These are phyloP conservation scores for Cephonodes hylas DNA, from an alignment of 2,888 invertebrate genomes.

Conservation along the genomic window DNA sequence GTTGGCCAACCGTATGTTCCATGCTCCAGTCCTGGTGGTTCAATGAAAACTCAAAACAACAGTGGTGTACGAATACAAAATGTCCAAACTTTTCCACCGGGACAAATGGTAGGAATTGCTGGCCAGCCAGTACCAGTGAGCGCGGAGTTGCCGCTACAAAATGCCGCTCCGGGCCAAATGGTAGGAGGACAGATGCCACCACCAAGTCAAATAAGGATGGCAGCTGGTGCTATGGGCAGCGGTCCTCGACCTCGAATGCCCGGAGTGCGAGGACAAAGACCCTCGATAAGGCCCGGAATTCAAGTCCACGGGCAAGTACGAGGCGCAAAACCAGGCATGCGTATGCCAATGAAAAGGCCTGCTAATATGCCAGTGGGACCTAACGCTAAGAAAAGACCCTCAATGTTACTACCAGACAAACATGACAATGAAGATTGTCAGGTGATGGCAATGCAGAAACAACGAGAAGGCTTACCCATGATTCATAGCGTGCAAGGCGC, in stretches of 20 bases:
- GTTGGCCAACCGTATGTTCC: constrained; percentile 47
- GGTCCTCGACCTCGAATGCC: constrained; percentile 64
- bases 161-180: constrained; percentile 42
- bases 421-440: constrained; percentile 89
- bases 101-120: constrained; percentile 44
- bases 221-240: constrained; percentile 53
- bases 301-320: constrained; percentile 70
- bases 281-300: constrained; percentile 63
- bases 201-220: constrained; percentile 65
- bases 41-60: constrained; percentile 53
- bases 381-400: constrained; percentile 77
- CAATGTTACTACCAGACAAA: constrained; percentile 84
- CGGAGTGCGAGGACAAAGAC: constrained; percentile 53
- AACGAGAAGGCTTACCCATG: constrained; percentile 86
- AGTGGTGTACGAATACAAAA: constrained; percentile 66
- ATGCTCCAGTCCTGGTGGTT: constrained; percentile 55
- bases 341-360: constrained; percentile 71
- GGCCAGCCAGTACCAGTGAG: constrained; percentile 34
- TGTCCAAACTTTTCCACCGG: constrained; percentile 67
- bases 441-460: constrained; percentile 87
- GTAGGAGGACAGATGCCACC: constrained; percentile 55
- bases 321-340: constrained; percentile 51
- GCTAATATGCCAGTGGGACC: constrained; percentile 46
- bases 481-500: constrained; percentile 88
- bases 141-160: constrained; percentile 25